A percentile compares a stretch with the other conserved stretches of the same genome.
These are phyloP conservation scores for Oncorhynchus keta DNA, from an alignment of 2,113 vertebrate genomes.

Conservation along the genomic window DNA sequence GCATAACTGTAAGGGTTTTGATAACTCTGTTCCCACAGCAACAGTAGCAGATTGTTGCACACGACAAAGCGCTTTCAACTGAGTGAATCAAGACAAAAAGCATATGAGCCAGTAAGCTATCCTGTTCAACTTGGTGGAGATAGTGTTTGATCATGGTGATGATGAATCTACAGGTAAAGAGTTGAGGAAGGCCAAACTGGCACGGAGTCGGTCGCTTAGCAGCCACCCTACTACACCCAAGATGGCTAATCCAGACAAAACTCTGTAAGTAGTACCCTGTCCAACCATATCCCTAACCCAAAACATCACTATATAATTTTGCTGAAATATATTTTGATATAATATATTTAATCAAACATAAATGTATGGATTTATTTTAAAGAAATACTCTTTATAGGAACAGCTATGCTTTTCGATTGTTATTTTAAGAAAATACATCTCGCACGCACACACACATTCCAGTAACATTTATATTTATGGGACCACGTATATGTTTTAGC, in stretches of 20 bases:
- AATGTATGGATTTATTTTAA: too few species aligned
- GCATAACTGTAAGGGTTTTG: too few species aligned
- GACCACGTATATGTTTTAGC: too few species aligned
- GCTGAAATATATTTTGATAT: too few species aligned
- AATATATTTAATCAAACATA: too few species aligned
- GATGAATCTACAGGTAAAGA: conserved; percentile 81
- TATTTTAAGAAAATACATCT: too few species aligned
- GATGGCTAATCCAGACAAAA: conserved; percentile 82
- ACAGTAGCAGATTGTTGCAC: neutral
- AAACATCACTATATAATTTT: neutral
- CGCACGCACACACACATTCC: neutral
- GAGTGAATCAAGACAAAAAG: neutral
- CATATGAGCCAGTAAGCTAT: neutral
- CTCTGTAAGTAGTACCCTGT: conserved; percentile 72
- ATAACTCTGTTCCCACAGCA: too few species aligned
- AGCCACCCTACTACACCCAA: conserved; percentile 86
- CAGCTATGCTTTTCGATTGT: too few species aligned
- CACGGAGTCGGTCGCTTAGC: conserved; percentile 91
- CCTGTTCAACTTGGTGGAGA: neutral
- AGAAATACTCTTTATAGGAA: too few species aligned
- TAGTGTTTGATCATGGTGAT: conserved; percentile 3
- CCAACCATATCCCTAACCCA: conserved; percentile 9
- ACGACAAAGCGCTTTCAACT: neutral
- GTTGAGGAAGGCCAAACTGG: conserved; percentile 88
- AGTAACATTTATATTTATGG: too few species aligned